phyloP scores from a whole-genome alignment of 2,888 invertebrate species.

The Noctua pronuba region DNA sequence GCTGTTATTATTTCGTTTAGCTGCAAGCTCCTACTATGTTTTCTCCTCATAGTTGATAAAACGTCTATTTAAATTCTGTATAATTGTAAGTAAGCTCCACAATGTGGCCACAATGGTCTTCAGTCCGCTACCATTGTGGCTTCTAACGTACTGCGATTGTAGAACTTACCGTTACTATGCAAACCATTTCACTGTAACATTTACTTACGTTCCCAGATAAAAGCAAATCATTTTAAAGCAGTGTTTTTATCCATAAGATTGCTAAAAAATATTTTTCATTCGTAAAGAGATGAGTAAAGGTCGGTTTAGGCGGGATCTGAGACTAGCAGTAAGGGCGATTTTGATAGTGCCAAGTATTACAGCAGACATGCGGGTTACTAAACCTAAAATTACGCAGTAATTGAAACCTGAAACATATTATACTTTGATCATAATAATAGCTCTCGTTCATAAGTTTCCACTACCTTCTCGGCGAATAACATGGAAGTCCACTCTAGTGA shows the following conservation, averaged over 20 bases:
- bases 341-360: neutral
- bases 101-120: neutral
- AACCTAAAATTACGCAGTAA: neutral
- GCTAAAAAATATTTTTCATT: too few relatives aligned
- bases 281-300: too few relatives aligned
- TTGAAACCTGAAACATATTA: neutral
- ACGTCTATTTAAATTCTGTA: too few relatives aligned
- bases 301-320: too few relatives aligned
- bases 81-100: too few relatives aligned
- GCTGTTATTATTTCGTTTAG: too few relatives aligned
- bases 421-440: neutral
- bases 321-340: neutral
- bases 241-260: too few relatives aligned
- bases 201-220: too few relatives aligned
- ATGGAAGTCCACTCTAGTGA: conserved; percentile 37
- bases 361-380: neutral
- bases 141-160: neutral
- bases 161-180: neutral
- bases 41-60: too few relatives aligned
- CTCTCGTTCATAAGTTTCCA: neutral
- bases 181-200: too few relatives aligned
- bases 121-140: neutral
- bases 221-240: too few relatives aligned
- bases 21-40: too few relatives aligned
- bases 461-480: conserved; percentile 1